Evolutionary conservation across 1,140 invertebrate species (phyloP), one percentile per base, ranked within the genome.

Genomic region (Orussus abietinus): DNA sequence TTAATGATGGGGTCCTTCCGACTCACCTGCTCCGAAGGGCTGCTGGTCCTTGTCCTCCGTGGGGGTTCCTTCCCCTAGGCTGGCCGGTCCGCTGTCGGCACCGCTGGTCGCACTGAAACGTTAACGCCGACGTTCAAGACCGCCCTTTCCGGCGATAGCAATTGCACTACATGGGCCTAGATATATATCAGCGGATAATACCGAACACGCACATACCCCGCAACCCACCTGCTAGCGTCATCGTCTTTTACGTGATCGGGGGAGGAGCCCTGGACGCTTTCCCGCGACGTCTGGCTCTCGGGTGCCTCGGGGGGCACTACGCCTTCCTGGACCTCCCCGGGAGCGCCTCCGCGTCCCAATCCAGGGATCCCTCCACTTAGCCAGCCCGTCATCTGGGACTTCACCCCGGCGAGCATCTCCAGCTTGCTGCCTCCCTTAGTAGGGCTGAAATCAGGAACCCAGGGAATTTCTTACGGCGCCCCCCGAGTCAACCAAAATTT

Each of bases 321-420:
- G n/a, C n/a, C n/a, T n/a, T 56, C 64, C 35, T 70, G 66, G 12
- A 42, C 38, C 25, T 47, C 51, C 19, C 68, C 72, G 17, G 59
- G 62, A 22, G 72, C 75, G 25, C 71, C 69, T 75, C 14, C 60
- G 9, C 69, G 67, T 58, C 83, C 77, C 40, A 88, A 69, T 44
- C 85, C 85, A 1, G 85, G 79, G 39, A 84, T 80, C 5, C 82
- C 82, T 5, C 83, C 80, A 36, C 83, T 82, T 35, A 87, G 67
- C 88, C 86, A 90, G 6, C 85, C 85, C 5, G 79, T 83, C 79
- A 88, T 85, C 68, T 86, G 83, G 21, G 78, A 81, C 69, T 89
- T 89, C 22, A 89, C 86, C 55, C 87, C 88, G 42, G 84, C 84
- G 47, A 90, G 77, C 79, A 89, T 83, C 50, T 86, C 83, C 53